Evolutionary conservation across 2,888 invertebrate species (phyloP).

Genomic region (Pteria penguin): DNA sequence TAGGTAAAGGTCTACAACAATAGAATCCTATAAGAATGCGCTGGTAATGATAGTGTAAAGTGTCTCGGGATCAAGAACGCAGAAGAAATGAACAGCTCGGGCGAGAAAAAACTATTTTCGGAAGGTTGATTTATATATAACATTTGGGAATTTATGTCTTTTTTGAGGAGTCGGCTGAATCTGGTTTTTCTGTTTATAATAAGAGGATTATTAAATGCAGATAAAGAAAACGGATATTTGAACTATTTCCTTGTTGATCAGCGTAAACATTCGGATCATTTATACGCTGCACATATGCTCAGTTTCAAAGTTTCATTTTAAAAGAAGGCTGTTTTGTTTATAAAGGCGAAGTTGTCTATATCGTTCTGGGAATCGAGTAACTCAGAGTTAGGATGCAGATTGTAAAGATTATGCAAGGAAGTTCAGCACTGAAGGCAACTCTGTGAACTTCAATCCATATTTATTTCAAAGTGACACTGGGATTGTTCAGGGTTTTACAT

Average conservation of each 20-base stretch:
- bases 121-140: background rate
- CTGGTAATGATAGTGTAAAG: background rate
- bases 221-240: background rate
- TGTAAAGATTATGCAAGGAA: no score
- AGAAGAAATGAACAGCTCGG: background rate
- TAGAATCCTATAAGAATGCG: background rate
- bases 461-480: no score
- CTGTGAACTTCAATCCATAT: no score
- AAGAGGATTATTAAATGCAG: background rate
- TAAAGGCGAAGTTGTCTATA: no score
- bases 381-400: no score
- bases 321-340: background rate
- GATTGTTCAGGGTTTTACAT: no score
- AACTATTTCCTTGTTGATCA: background rate
- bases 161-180: background rate
- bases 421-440: no score
- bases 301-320: background rate
- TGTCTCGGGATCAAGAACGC: background rate
- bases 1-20: background rate
- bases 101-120: background rate
- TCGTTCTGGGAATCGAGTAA: no score
- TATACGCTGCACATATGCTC: background rate
- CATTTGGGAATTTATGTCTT: background rate
- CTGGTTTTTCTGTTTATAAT: background rate
- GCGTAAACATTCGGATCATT: background rate